Evolutionary conservation across 2,888 invertebrate species (phyloP).

Genomic region (Cosmia trapezina): DNA sequence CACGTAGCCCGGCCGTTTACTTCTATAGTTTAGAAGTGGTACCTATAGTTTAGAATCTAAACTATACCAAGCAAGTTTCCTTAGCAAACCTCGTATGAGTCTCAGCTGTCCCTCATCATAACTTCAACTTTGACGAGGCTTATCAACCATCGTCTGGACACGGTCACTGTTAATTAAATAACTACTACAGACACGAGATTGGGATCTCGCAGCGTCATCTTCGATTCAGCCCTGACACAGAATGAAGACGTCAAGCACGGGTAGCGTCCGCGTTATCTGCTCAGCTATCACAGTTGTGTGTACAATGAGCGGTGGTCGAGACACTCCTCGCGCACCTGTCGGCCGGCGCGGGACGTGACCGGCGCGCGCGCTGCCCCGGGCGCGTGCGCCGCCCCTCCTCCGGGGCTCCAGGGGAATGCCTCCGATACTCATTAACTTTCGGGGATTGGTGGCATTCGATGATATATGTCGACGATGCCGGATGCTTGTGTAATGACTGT

Average conservation of each 20-base stretch:
- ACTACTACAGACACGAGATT: slow-evolving; percentile 70
- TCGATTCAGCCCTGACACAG: slow-evolving; percentile 73
- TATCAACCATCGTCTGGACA: slow-evolving; percentile 58
- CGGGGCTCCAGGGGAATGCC: slow-evolving; percentile 79
- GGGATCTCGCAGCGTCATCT: slow-evolving; percentile 74
- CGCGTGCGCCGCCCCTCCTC: slow-evolving; percentile 77
- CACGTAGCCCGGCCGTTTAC: slow-evolving; percentile 21
- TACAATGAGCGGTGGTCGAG: slow-evolving; percentile 65
- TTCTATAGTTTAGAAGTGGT: too few species aligned
- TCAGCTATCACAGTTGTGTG: slow-evolving; percentile 71
- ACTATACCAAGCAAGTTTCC: slow-evolving; percentile 3
- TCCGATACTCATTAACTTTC: slow-evolving; percentile 87
- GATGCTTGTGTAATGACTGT: slow-evolving; percentile 85
- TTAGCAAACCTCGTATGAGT: slow-evolving; percentile 6
- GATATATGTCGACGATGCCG: slow-evolving; percentile 85
- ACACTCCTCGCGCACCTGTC: slow-evolving; percentile 74
- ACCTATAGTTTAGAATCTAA: too few species aligned
- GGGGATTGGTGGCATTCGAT: slow-evolving; percentile 82
- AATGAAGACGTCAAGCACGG: slow-evolving; percentile 80
- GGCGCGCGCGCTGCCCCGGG: slow-evolving; percentile 72
- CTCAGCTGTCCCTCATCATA: slow-evolving; percentile 30
- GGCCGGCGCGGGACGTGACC: slow-evolving; percentile 69
- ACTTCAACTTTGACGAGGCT: slow-evolving; percentile 47
- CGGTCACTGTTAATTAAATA: slow-evolving; percentile 80
- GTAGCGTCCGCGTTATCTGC: slow-evolving; percentile 73